phyloP scores from a whole-genome alignment of 2,797 vertebrate species.

The Acrossocheilus wenchowensis region DNA sequence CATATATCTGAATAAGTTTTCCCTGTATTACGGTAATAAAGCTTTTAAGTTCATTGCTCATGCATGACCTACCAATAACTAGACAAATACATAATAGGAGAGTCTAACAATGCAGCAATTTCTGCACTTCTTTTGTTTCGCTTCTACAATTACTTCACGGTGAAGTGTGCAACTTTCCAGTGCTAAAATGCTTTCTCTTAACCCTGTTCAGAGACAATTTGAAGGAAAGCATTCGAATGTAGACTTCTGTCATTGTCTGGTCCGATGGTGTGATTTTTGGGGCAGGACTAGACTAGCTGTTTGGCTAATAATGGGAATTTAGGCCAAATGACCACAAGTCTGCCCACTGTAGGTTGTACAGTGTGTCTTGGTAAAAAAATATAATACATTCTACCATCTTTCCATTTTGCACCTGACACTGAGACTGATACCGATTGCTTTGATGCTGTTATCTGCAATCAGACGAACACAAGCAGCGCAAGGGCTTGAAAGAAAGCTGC shows the following conservation, averaged over 20 bases:
- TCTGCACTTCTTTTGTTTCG: neutral
- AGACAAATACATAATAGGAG: neutral
- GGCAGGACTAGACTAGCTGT: neutral
- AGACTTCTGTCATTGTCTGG: neutral
- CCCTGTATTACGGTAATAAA: neutral
- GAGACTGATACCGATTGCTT: neutral
- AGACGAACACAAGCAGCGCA: neutral
- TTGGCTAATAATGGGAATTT: neutral
- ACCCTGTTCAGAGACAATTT: neutral
- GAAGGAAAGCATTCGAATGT: neutral
- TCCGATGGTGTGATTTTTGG: neutral
- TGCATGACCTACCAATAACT: neutral
- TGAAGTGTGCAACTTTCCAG: neutral
- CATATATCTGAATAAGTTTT: neutral
- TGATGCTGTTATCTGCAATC: conserved; percentile 10
- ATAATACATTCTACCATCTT: neutral
- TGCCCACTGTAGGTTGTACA: neutral
- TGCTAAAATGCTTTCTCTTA: neutral
- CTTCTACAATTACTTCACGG: neutral
- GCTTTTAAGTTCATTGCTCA: neutral
- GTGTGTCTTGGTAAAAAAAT: neutral
- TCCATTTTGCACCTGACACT: neutral
- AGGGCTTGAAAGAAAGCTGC: neutral
- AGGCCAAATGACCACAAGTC: neutral
- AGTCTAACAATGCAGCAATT: neutral